Evolutionary conservation across 1,140 invertebrate species (phyloP).

Genomic region (Battus philenor): DNA sequence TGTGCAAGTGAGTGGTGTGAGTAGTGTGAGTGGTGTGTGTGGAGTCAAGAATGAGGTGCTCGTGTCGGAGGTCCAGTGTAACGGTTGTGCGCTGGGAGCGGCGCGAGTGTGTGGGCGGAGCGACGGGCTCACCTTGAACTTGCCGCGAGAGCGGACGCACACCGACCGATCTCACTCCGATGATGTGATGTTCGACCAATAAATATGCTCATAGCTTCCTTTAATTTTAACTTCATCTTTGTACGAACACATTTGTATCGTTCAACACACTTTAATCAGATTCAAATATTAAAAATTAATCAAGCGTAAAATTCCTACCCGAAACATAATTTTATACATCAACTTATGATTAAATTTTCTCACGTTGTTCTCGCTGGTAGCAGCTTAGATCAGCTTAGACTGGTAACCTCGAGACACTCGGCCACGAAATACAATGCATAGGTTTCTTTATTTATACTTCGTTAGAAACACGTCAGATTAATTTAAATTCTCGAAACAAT

Average conservation of each 20-base stretch:
- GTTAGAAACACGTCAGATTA: neutral
- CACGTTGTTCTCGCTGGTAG: too few relatives aligned
- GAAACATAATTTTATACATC: too few relatives aligned
- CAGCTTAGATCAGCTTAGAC: too few relatives aligned
- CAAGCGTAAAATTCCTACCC: too few relatives aligned
- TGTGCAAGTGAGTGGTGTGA: conserved; percentile 34
- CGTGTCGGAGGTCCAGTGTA: conserved; percentile 55
- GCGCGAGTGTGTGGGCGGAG: conserved; percentile 60
- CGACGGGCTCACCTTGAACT: conserved; percentile 72
- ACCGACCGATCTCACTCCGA: conserved; percentile 40
- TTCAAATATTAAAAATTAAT: too few relatives aligned
- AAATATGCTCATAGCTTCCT: conserved; percentile 20
- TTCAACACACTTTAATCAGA: neutral
- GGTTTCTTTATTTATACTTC: too few relatives aligned
- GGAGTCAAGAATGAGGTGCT: conserved; percentile 38
- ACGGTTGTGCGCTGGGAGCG: conserved; percentile 60
- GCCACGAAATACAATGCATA: too few relatives aligned
- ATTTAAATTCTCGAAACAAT: neutral
- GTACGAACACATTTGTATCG: conserved; percentile 9
- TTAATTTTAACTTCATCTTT: conserved; percentile 17
- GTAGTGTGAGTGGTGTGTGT: conserved; percentile 28
- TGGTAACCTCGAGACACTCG: too few relatives aligned
- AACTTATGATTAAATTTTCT: too few relatives aligned
- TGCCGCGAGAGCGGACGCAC: conserved; percentile 51
- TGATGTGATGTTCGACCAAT: conserved; percentile 22